Percentiles rank a stretch among this genome's conserved stretches.
These are phyloP conservation scores for Solenopsis fugax DNA, from an alignment of 1,140 invertebrate species.

Conservation along the genomic window DNA sequence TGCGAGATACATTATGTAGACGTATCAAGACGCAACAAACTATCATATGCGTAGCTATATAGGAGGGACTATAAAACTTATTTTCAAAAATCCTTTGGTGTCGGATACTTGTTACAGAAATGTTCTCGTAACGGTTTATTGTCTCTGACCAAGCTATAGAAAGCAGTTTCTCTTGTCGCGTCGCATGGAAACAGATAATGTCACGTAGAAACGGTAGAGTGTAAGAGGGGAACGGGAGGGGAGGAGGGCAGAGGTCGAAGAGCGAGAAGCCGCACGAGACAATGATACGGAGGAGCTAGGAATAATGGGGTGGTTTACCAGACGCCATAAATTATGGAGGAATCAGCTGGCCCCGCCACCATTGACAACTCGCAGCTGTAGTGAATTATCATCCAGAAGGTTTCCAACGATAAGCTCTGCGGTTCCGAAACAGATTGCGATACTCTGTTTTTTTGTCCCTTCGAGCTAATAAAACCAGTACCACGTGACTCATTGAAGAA, in stretches of 20 bases:
- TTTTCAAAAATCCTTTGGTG: neutral
- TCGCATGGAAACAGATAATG: constrained; percentile 46
- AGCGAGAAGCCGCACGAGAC: constrained; percentile 56
- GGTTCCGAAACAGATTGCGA: constrained; percentile 56
- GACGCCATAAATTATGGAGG: constrained; percentile 52
- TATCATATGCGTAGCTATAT: neutral
- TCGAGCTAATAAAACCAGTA: constrained; percentile 15
- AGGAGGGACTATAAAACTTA: neutral
- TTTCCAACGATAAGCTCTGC: constrained; percentile 47
- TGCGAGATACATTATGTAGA: neutral
- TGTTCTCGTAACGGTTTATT: constrained; percentile 29
- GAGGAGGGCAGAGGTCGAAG: constrained; percentile 27
- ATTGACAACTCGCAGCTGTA: constrained; percentile 62
- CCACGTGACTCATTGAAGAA: constrained; percentile 15
- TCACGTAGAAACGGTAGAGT: constrained; percentile 17
- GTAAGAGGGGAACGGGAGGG: neutral
- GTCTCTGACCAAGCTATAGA: neutral
- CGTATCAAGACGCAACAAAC: neutral
- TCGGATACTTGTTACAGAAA: neutral
- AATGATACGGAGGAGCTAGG: constrained; percentile 59
- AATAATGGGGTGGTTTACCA: constrained; percentile 64
- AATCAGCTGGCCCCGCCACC: constrained; percentile 57
- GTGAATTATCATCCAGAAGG: constrained; percentile 60
- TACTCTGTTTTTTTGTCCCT: constrained; percentile 43
- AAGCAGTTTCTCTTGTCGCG: constrained; percentile 34